Conservation (phyloP, 2,113 vertebrate genomes). For the Pteruthius melanotis region DNA sequence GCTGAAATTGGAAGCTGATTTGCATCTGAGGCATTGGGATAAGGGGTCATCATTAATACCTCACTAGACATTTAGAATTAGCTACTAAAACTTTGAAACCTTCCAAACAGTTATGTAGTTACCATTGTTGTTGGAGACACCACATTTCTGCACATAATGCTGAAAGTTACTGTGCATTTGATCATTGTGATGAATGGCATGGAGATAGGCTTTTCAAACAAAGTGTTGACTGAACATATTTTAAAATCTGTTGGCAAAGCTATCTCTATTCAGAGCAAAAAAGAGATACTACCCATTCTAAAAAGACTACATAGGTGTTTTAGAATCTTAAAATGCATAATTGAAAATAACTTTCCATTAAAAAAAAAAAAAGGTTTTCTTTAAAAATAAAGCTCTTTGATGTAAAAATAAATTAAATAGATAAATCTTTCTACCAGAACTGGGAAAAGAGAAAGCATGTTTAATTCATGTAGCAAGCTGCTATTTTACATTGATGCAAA, state of each 20-base stretch:
- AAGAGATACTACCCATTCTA: background rate
- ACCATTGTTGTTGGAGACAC: background rate
- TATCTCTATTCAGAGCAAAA: background rate
- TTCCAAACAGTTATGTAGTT: background rate
- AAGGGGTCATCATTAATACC: background rate
- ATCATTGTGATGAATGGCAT: background rate
- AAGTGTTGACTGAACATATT: background rate
- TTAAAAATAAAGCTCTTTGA: slow-evolving; percentile 1
- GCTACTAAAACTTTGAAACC: background rate
- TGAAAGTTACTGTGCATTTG: background rate
- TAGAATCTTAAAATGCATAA: background rate
- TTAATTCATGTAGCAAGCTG: slow-evolving; percentile 72
- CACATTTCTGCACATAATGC: background rate
- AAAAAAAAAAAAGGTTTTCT: background rate
- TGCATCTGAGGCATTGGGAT: background rate
- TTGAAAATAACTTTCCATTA: background rate
- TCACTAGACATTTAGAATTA: background rate
- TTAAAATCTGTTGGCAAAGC: background rate
- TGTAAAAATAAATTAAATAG: slow-evolving; percentile 17
- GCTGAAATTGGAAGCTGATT: background rate
- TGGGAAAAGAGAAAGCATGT: slow-evolving; percentile 21
- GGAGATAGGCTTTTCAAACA: background rate
- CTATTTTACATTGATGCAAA: slow-evolving; percentile 65
- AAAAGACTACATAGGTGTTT: background rate
- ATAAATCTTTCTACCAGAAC: slow-evolving; percentile 22